These are phyloP conservation scores for Hylia prasina DNA, from an alignment of 2,113 vertebrate species.

Conservation along the genomic window DNA sequence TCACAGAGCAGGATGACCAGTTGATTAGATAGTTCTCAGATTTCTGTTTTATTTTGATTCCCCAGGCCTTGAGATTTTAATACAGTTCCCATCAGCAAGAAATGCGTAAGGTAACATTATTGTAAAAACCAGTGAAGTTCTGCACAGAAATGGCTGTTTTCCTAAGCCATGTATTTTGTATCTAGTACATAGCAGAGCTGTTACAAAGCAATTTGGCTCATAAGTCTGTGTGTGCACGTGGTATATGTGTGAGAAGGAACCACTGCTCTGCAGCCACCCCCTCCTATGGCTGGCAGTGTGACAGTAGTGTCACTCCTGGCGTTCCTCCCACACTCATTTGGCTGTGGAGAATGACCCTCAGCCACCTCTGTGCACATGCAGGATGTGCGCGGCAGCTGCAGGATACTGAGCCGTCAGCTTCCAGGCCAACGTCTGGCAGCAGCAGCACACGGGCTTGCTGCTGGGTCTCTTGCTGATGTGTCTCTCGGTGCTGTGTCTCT, in stretches of 20 bases:
- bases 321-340: conserved; percentile 8
- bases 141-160: neutral
- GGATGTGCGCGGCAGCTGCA: conserved; percentile 4
- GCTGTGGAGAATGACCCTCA: neutral
- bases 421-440: neutral
- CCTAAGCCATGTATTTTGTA: neutral
- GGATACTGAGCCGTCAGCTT: neutral
- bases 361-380: neutral
- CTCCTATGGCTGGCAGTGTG: neutral
- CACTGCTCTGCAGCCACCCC: neutral
- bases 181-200: neutral
- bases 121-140: neutral
- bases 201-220: neutral
- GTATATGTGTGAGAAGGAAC: neutral
- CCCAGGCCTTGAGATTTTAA: neutral
- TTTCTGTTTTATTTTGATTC: neutral
- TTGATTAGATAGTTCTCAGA: neutral
- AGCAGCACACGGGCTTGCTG: neutral
- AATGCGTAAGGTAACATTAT: neutral
- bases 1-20: neutral
- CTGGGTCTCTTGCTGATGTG: neutral
- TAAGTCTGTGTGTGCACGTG: neutral
- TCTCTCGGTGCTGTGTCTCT: too few relatives aligned
- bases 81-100: neutral
- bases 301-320: neutral